Conservation (phyloP, 2,113 vertebrate species). For the Tragelaphus imberbis region DNA sequence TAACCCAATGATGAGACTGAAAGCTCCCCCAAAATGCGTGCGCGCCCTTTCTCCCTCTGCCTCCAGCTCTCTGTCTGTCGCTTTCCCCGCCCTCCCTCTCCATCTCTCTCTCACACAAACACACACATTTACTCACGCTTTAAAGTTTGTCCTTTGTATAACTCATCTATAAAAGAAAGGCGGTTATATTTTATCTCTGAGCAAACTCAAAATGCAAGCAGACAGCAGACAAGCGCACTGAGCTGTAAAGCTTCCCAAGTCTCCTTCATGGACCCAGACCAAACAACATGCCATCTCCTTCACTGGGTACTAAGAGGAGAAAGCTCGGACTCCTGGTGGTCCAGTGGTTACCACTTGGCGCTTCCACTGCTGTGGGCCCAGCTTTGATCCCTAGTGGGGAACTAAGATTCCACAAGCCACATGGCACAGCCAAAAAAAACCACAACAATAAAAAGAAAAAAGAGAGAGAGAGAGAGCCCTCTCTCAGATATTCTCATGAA, state of each 20-base stretch:
- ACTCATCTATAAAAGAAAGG: not conserved
- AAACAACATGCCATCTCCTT: not conserved
- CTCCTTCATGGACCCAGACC: not conserved
- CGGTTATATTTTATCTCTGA: not conserved
- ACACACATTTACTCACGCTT: not conserved
- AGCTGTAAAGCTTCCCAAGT: not conserved
- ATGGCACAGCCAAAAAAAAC: not conserved
- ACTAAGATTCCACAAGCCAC: not conserved
- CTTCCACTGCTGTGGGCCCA: not conserved
- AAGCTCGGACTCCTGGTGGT: not conserved
- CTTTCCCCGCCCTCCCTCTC: not conserved
- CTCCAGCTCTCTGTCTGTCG: not conserved
- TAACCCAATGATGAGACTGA: not conserved
- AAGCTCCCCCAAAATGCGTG: not conserved
- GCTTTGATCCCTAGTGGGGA: not conserved
- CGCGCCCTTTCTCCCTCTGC: not conserved
- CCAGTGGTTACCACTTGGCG: not conserved
- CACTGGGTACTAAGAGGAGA: not conserved
- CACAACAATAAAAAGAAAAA: not conserved
- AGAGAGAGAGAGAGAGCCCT: not conserved
- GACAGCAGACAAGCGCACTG: not conserved
- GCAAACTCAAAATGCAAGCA: not conserved
- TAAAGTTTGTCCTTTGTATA: not conserved
- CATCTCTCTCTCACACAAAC: not conserved
- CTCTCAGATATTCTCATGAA: conserved; percentile 10